Evolutionary conservation across 2,888 invertebrate species (phyloP), one percentile per base, ranked within the genome.

Genomic region (Scaptomyza tumidula): DNA sequence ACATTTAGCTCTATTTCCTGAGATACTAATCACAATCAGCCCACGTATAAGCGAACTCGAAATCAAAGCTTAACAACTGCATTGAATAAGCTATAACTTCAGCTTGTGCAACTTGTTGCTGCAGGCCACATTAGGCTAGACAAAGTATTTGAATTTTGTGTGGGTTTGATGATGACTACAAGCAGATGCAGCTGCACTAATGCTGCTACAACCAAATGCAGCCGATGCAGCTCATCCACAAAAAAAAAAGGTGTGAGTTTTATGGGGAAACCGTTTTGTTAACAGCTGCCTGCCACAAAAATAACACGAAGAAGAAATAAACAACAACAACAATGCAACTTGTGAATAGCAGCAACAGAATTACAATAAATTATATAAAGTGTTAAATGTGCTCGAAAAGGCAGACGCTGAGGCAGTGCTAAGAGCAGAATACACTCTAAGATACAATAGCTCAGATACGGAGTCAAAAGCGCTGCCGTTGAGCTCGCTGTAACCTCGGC

Each of bases 261-360:
- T 88, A 87, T 84, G 75, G 71, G 75, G 79, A 78, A 89, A 89
- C 72, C 89, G 86, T 89, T 89, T 88, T 86, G 89, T 89, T 86
- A 88, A 80, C 89, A 86, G 80, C 86, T 67, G 75, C 58, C 70
- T 54, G 77, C 58, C 76, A 71, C 65, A 71, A 45, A 58, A 33
- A 52, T 45, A 24, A 19, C 24, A 24, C 24, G 19, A 50, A 27
- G 43, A 44, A 44, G 10, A 67, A 46, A 55, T 27, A 44, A 29
- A 33, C 35, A 46, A 54, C 39, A 46, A 54, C 39, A 39, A 37
- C n/a, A 37, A 35, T 35, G n/a, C 37, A 49, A 44, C 33, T 52
- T 39, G 50, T 64, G 86, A 78, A 88, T 69, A 70, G 59, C 64
- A 65, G 35, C 73, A 61, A 63, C 54, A 46, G 65, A 81, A 89